Conservation (phyloP, 2,888 invertebrate genomes). For the Magallana nippona region DNA sequence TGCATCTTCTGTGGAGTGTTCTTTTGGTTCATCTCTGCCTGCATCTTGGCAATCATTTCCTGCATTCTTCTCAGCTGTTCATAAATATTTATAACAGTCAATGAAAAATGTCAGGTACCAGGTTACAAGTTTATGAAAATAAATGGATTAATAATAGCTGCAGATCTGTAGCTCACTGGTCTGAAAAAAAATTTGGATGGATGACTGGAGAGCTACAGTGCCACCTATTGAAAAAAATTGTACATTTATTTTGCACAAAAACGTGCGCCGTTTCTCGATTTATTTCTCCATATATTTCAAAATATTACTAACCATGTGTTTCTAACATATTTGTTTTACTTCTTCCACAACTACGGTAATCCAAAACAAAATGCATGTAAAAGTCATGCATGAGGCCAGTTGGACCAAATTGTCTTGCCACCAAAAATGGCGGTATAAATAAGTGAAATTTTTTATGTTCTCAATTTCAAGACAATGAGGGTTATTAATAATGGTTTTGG, state of each 20-base stretch:
- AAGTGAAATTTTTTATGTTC: not conserved
- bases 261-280: too few species aligned
- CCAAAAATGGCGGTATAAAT: not conserved
- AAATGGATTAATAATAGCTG: too few species aligned
- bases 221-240: too few species aligned
- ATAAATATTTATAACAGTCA: not conserved
- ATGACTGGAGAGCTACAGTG: too few species aligned
- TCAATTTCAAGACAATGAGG: not conserved
- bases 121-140: not conserved
- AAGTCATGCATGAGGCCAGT: not conserved
- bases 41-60: conserved; percentile 97
- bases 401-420: not conserved
- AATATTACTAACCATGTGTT: not conserved
- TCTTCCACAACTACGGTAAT: not conserved
- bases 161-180: too few species aligned
- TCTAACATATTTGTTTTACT: not conserved
- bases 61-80: conserved; percentile 94
- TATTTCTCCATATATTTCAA: not conserved
- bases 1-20: conserved; percentile 65
- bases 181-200: too few species aligned
- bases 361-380: not conserved
- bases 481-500: not conserved
- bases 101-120: not conserved
- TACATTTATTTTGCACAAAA: too few species aligned
- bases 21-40: conserved; percentile 88